Evolutionary conservation across 2,888 invertebrate species (phyloP).

Genomic region (Dicranocentrus wangi): DNA sequence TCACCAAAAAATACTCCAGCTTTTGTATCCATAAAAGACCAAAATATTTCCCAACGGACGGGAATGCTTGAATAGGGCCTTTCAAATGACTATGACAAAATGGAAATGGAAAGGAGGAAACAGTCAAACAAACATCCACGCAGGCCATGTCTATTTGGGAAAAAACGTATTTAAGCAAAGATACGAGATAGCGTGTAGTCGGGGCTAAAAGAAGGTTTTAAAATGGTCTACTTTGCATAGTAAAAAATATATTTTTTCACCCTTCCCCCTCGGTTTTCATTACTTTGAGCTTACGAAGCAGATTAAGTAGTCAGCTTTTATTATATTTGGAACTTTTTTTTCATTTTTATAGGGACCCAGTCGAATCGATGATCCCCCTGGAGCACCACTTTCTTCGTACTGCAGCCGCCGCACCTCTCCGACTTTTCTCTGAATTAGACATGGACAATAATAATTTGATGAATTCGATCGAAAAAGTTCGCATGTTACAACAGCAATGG

Average conservation of each 20-base stretch:
- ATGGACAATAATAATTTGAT: conserved; percentile 78
- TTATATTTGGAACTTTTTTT: not conserved
- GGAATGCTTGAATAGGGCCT: conserved; percentile 3
- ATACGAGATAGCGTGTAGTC: too few species aligned
- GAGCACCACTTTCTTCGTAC: conserved; percentile 84
- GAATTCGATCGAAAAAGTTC: conserved; percentile 76
- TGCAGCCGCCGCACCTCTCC: conserved; percentile 75
- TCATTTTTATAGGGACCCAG: conserved; percentile 79
- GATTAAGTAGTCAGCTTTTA: not conserved
- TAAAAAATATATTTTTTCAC: too few species aligned
- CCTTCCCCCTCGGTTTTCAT: too few species aligned
- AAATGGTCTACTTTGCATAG: too few species aligned
- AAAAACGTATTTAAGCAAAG: too few species aligned
- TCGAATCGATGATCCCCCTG: conserved; percentile 84
- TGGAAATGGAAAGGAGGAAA: conserved; percentile 24
- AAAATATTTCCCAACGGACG: conserved; percentile 54
- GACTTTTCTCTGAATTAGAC: conserved; percentile 79
- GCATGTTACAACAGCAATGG: conserved; percentile 75
- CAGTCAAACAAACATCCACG: not conserved
- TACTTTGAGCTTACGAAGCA: too few species aligned
- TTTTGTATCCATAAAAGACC: conserved; percentile 43
- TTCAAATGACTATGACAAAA: conserved; percentile 53
- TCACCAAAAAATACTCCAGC: conserved; percentile 16
- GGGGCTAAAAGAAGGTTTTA: too few species aligned
- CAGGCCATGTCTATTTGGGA: too few species aligned